A percentile compares a stretch with the other conserved stretches of the same genome.
These are phyloP conservation scores for Cossypha heuglini DNA, from an alignment of 2,797 vertebrate species.

Conservation along the genomic window DNA sequence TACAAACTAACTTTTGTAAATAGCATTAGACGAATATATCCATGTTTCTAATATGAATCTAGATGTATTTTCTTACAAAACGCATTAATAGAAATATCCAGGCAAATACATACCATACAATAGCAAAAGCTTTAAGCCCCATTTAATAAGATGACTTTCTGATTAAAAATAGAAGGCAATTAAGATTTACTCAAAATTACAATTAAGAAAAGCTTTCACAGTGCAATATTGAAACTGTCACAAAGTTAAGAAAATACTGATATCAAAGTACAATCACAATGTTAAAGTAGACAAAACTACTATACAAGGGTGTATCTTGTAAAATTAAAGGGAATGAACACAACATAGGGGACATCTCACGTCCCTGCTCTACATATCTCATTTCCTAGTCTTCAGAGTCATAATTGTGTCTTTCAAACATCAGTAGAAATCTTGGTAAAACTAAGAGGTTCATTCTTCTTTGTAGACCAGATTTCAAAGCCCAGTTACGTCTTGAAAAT, in stretches of 20 bases:
- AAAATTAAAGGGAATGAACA: conserved; percentile 78
- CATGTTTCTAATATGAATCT: conserved; percentile 69
- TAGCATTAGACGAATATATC: conserved; percentile 56
- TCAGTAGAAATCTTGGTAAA: conserved; percentile 46
- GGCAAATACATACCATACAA: conserved; percentile 73
- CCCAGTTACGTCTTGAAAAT: not conserved
- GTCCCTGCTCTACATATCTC: conserved; percentile 57
- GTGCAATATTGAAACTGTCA: conserved; percentile 79
- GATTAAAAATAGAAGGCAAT: conserved; percentile 81
- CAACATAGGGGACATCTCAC: conserved; percentile 59
- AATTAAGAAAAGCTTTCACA: conserved; percentile 80
- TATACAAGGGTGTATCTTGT: conserved; percentile 72
- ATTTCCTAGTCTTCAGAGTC: conserved; percentile 58
- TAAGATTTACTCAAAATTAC: conserved; percentile 80
- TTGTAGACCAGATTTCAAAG: conserved; percentile 17
- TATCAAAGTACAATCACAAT: conserved; percentile 81
- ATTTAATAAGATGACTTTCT: conserved; percentile 74
- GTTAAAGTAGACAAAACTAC: conserved; percentile 80
- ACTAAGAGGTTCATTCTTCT: conserved; percentile 47
- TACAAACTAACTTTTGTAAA: conserved; percentile 70
- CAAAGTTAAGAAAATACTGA: conserved; percentile 83
- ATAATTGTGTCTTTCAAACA: conserved; percentile 36
- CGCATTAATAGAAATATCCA: conserved; percentile 76
- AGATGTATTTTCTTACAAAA: conserved; percentile 78
- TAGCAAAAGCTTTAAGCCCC: conserved; percentile 75